Evolutionary conservation across 1,140 invertebrate species (phyloP).

Genomic region (Centruroides vittatus): DNA sequence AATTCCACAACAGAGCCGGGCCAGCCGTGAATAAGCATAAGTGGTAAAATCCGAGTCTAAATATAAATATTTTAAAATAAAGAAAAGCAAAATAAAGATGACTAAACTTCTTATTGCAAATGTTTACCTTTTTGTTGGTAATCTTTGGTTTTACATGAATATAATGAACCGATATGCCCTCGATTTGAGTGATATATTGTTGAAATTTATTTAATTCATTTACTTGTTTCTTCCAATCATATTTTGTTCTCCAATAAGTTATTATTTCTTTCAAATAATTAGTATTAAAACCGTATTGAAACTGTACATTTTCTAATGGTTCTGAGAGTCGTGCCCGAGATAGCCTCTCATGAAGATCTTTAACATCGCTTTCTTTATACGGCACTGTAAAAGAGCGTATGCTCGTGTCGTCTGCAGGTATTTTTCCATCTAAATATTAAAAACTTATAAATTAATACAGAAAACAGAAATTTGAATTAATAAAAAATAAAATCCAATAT

Average conservation of each 20-base stretch:
- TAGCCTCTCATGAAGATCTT: not conserved
- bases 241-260: constrained; percentile 56
- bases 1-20: constrained; percentile 77
- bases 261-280: constrained; percentile 49
- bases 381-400: no score
- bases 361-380: no score
- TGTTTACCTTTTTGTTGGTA: constrained; percentile 1
- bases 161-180: constrained; percentile 55
- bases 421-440: no score
- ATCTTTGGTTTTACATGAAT: constrained; percentile 30
- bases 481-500: no score
- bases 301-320: constrained; percentile 22
- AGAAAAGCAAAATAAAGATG: not conserved
- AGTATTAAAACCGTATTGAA: constrained; percentile 62
- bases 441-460: no score
- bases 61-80: not conserved
- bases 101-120: not conserved
- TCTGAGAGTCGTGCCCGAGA: not conserved
- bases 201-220: constrained; percentile 36
- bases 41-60: constrained; percentile 34
- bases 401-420: no score
- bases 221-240: constrained; percentile 55
- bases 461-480: no score
- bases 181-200: constrained; percentile 34
- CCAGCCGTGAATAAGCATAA: constrained; percentile 76